These are phyloP conservation scores for Pammene aurita DNA, from an alignment of 2,888 invertebrate genomes.

Conservation along the genomic window DNA sequence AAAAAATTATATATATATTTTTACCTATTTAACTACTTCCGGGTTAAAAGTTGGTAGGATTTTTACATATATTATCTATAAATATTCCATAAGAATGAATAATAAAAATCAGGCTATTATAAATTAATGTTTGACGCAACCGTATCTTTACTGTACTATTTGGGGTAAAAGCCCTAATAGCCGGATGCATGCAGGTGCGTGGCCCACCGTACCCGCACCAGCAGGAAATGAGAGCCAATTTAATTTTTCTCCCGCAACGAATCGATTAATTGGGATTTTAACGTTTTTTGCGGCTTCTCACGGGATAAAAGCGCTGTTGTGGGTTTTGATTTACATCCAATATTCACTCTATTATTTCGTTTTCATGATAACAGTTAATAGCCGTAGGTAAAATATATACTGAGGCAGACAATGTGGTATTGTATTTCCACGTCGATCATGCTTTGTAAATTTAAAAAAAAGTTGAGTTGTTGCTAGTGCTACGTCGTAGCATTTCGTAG, in stretches of 20 bases:
- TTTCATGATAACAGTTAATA: neutral
- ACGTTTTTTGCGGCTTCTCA: conserved; percentile 49
- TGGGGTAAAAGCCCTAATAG: conserved; percentile 72
- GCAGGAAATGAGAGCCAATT: conserved; percentile 76
- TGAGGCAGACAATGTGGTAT: neutral
- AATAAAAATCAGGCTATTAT: too few species aligned
- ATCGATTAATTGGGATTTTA: conserved; percentile 70
- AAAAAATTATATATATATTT: too few species aligned
- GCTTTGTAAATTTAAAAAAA: neutral
- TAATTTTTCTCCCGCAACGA: conserved; percentile 72
- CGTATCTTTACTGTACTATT: too few species aligned
- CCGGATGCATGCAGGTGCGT: conserved; percentile 74
- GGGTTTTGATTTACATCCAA: conserved; percentile 14
- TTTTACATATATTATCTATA: too few species aligned
- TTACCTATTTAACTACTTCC: too few species aligned
- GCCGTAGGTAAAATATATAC: neutral
- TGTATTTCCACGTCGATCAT: neutral
- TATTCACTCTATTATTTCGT: conserved; percentile 1
- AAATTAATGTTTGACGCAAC: too few species aligned
- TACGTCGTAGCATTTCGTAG: conserved; percentile 34
- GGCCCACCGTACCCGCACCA: conserved; percentile 63
- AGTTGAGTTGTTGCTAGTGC: neutral
- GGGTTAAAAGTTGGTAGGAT: too few species aligned
- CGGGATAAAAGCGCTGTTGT: conserved; percentile 43
- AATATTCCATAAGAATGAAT: too few species aligned